A percentile compares a stretch with the other conserved stretches of the same genome.
phyloP scores from a whole-genome alignment of 2,113 vertebrate species.

The Zosterops hypoxanthus region DNA sequence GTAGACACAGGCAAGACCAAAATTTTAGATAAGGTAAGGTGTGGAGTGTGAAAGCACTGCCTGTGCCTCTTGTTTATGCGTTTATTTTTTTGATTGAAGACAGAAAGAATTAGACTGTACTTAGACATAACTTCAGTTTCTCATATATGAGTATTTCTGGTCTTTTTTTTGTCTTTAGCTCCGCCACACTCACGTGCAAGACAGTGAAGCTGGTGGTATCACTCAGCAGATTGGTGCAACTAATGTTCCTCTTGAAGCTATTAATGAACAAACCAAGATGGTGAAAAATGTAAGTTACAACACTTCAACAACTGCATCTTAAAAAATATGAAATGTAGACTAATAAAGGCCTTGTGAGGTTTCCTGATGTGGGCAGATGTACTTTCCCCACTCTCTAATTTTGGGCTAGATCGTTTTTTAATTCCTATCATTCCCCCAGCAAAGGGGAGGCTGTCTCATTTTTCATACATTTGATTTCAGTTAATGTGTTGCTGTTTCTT shows the following conservation, averaged over 20 bases:
- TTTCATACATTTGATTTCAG: background rate
- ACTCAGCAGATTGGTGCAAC: slow-evolving; percentile 98
- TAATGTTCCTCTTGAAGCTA: slow-evolving; percentile 92
- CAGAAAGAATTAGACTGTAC: background rate
- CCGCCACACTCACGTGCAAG: slow-evolving; percentile 93
- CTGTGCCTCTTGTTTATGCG: background rate
- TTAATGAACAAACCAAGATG: slow-evolving; percentile 95
- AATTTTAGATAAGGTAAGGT: slow-evolving; percentile 95
- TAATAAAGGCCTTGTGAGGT: background rate
- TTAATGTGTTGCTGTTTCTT: background rate
- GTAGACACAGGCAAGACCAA: slow-evolving; percentile 99
- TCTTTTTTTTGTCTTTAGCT: slow-evolving; percentile 74
- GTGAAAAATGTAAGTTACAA: slow-evolving; percentile 88
- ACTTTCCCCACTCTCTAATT: background rate
- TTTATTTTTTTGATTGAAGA: background rate
- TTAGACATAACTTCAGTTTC: background rate
- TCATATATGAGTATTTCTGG: background rate
- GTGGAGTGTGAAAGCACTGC: background rate
- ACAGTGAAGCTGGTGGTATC: slow-evolving; percentile 96
- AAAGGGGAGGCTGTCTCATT: background rate
- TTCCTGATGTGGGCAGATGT: background rate
- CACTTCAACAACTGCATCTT: background rate
- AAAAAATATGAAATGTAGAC: background rate
- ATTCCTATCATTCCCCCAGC: background rate
- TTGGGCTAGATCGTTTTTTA: background rate